These are phyloP conservation scores for Selenia dentaria DNA, from an alignment of 2,888 invertebrate genomes.

Conservation along the genomic window DNA sequence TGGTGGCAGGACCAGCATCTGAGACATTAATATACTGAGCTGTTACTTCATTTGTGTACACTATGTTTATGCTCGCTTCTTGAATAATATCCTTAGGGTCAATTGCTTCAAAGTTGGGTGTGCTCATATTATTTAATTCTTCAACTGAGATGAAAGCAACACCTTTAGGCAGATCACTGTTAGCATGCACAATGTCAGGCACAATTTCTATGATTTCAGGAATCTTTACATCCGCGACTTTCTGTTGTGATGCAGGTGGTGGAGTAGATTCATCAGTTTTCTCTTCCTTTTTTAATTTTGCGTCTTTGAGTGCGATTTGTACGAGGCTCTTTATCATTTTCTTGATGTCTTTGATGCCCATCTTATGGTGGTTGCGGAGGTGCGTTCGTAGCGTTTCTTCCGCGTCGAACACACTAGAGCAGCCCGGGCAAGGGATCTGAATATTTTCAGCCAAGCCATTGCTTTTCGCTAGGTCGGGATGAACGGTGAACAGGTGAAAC, in stretches of 20 bases:
- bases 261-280: constrained; percentile 38
- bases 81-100: constrained; percentile 78
- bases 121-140: constrained; percentile 75
- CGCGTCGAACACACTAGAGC: constrained; percentile 86
- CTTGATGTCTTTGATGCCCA: constrained; percentile 85
- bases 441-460: constrained; percentile 81
- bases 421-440: constrained; percentile 87
- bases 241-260: constrained; percentile 39
- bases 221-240: constrained; percentile 64
- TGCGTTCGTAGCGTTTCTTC: constrained; percentile 86
- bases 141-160: constrained; percentile 76
- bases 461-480: constrained; percentile 75
- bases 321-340: constrained; percentile 84
- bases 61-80: constrained; percentile 79
- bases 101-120: constrained; percentile 75
- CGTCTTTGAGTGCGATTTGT: constrained; percentile 72
- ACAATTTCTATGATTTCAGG: constrained; percentile 78
- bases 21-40: constrained; percentile 66
- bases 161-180: constrained; percentile 66
- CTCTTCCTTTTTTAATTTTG: constrained; percentile 70
- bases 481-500: constrained; percentile 77
- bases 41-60: constrained; percentile 71
- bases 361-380: constrained; percentile 88
- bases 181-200: constrained; percentile 59
- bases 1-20: constrained; percentile 47